Evolutionary conservation across 2,797 vertebrate genomes (phyloP), one percentile per base, ranked within the genome.

Genomic region (Moxostoma hubbsi): DNA sequence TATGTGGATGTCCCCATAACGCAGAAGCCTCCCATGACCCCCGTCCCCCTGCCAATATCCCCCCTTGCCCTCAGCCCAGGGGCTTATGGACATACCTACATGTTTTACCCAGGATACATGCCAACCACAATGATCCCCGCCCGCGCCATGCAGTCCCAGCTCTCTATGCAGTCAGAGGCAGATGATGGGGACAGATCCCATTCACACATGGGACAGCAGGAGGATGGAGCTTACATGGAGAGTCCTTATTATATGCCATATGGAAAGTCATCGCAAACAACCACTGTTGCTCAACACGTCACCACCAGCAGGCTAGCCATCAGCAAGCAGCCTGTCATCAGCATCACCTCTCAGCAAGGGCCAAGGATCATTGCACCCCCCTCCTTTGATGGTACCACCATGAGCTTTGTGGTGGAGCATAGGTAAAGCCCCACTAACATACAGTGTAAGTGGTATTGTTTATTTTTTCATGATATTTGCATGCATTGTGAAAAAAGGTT

Each of bases 381-480:
- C 4, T 97, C 96, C 0, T 98, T 98, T 2, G 97, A 99, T 0
- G 96, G 98, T 81, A 98, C 96, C 77, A 99, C 98, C 87, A 97
- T 98, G 98, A 97, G 98, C 88, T 99, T 99, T 5, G 96, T 98
- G 89, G 96, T 99, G 88, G 98, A 99, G 88, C 98, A 98, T 89
- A 92, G 96, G 91, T 98, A 92, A 95, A 16, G 1, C 0, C 12
- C 3, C 57, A 65, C 70, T 74, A 16, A 55, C 46, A 45, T 70
- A 12, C 81, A 79, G 85, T 75, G 91, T 91, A 85, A 90, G 90
- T 84, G 53, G 12, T 65, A 61, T 16, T 15, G 4, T 24, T 16
- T 54, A 45, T 59, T 47, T 54, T 51, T 61, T 13, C 3, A 18
- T 36, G 7, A 16, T 15, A 12, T 63, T 15, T 43, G 50, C 46